Conservation (phyloP, 2,888 invertebrate species). For the Microctonus brassicae region DNA sequence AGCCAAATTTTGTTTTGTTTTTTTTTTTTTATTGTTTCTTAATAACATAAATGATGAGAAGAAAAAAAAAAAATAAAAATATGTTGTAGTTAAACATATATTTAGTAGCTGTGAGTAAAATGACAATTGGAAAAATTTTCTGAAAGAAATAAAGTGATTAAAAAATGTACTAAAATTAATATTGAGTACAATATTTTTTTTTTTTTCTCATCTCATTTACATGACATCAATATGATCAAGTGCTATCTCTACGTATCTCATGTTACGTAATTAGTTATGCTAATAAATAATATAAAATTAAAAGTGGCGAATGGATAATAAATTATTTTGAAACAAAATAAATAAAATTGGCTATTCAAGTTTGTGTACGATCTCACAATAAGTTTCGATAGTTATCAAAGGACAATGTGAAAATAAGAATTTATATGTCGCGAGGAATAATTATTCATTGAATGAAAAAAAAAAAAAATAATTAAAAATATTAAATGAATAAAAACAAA, state of each 20-base stretch:
- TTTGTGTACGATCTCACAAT: constrained; percentile 26
- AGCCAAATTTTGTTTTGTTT: not conserved
- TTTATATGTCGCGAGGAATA: constrained; percentile 18
- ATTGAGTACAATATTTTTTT: constrained; percentile 1
- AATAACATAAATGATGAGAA: not conserved
- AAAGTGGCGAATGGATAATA: not conserved
- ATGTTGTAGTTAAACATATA: not conserved
- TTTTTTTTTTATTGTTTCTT: too few relatives aligned
- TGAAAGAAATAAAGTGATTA: too few relatives aligned
- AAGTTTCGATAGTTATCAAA: constrained; percentile 32
- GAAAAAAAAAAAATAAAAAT: too few relatives aligned
- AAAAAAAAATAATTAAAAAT: too few relatives aligned
- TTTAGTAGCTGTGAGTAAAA: not conserved
- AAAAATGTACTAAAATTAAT: constrained; percentile 13
- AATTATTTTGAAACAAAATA: not conserved
- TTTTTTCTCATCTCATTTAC: not conserved
- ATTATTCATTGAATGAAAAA: constrained; percentile 44
- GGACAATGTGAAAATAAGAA: constrained; percentile 10
- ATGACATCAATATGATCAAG: not conserved
- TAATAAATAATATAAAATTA: not conserved
- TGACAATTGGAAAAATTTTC: not conserved
- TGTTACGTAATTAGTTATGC: not conserved
- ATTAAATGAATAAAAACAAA: too few relatives aligned
- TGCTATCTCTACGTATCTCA: constrained; percentile 3
- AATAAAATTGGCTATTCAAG: constrained; percentile 30